A percentile compares a stretch with the other conserved stretches of the same genome.
Conservation (phyloP, 2,797 vertebrate genomes). For the Danio kyathit region DNA sequence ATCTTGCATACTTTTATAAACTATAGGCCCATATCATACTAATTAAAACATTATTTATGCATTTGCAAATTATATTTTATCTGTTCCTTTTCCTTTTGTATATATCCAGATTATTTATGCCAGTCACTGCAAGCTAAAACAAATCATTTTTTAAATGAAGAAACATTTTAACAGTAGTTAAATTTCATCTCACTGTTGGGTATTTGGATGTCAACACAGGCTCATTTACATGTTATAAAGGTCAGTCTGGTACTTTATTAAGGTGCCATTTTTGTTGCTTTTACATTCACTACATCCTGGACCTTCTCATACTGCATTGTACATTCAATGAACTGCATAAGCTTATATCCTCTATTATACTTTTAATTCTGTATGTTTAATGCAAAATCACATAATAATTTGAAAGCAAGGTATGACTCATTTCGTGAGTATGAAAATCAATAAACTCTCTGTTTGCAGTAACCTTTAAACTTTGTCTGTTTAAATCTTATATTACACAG, state of each 20-base stretch:
- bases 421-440: constrained; percentile 33
- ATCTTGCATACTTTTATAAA: background rate
- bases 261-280: background rate
- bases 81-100: no score
- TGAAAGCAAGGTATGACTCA: constrained; percentile 35
- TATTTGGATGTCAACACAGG: background rate
- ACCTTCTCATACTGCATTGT: constrained; percentile 20
- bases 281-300: background rate
- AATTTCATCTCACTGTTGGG: background rate
- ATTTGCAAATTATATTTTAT: background rate
- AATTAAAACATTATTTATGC: background rate
- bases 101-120: background rate
- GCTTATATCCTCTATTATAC: constrained; percentile 5
- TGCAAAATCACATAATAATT: constrained; percentile 44
- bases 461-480: constrained; percentile 13
- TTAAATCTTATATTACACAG: background rate
- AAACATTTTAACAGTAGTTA: background rate
- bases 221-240: background rate
- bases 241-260: constrained; percentile 20
- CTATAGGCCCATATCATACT: background rate
- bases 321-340: constrained; percentile 1
- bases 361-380: constrained; percentile 39
- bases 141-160: background rate
- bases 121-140: constrained; percentile 12
- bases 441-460: constrained; percentile 55